Evolutionary conservation across 2,797 vertebrate species (phyloP).

Genomic region (Staurois parvus): DNA sequence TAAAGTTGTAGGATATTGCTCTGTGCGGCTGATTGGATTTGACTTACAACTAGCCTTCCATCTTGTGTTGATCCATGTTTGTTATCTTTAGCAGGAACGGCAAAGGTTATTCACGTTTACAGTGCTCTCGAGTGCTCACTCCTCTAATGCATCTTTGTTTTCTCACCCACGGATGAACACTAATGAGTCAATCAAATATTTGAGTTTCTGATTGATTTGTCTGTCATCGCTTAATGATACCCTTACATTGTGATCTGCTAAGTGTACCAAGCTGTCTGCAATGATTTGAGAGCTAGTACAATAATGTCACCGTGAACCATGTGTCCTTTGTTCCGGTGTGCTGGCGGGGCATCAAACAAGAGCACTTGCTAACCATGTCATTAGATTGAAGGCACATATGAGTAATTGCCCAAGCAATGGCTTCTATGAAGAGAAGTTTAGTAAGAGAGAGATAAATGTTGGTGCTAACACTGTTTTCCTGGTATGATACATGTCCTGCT

Average conservation of each 20-base stretch:
- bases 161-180: constrained; percentile 7
- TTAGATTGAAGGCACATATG: not conserved
- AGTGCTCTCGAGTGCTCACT: not conserved
- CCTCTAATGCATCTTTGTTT: not conserved
- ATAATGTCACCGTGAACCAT: not conserved
- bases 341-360: not conserved
- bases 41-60: not conserved
- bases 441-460: too few relatives aligned
- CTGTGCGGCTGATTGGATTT: not conserved
- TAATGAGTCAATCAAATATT: constrained; percentile 27
- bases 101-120: not conserved
- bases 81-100: not conserved
- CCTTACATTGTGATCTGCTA: not conserved
- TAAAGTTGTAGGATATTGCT: not conserved
- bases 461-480: too few relatives aligned
- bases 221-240: constrained; percentile 29
- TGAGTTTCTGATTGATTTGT: constrained; percentile 27
- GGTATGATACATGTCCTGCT: too few relatives aligned
- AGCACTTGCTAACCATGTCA: not conserved
- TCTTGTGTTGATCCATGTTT: not conserved
- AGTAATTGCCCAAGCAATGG: not conserved
- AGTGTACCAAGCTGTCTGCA: constrained; percentile 16
- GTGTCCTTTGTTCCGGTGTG: not conserved
- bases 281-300: not conserved
- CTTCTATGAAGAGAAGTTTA: not conserved